phyloP scores from a whole-genome alignment of 2,888 invertebrate genomes.

The Pherbina coryleti region DNA sequence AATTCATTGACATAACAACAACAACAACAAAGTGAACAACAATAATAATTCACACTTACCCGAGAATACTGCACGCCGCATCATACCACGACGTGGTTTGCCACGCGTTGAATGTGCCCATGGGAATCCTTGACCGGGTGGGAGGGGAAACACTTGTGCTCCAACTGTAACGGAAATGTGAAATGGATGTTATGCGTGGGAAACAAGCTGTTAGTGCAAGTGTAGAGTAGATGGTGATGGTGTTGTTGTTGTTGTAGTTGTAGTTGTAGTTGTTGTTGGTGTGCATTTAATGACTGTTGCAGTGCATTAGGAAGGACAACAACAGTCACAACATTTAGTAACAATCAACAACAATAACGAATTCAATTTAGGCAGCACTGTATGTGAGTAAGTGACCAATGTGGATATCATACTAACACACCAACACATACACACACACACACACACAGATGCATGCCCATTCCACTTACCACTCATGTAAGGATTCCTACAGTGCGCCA shows the following conservation, averaged over 20 bases:
- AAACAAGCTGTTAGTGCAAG: slow-evolving; percentile 42
- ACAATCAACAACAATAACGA: slow-evolving; percentile 29
- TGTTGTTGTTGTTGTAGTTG: slow-evolving; percentile 47
- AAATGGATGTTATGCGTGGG: slow-evolving; percentile 47
- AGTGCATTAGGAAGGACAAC: slow-evolving; percentile 35
- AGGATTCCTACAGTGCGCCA: slow-evolving; percentile 87
- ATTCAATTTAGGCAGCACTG: not conserved
- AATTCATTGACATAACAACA: slow-evolving; percentile 27
- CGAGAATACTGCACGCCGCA: slow-evolving; percentile 96
- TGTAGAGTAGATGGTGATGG: slow-evolving; percentile 27
- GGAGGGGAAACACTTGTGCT: slow-evolving; percentile 75
- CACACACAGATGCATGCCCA: not conserved
- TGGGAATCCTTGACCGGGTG: slow-evolving; percentile 78
- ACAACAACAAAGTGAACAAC: slow-evolving; percentile 42
- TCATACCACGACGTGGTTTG: slow-evolving; percentile 96
- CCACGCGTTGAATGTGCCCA: slow-evolving; percentile 93
- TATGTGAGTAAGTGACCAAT: not conserved
- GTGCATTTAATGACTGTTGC: slow-evolving; percentile 52
- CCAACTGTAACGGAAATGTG: slow-evolving; percentile 67
- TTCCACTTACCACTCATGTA: slow-evolving; percentile 77
- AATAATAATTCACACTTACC: slow-evolving; percentile 58
- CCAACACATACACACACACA: slow-evolving; percentile 2
- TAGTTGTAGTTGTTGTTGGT: slow-evolving; percentile 44
- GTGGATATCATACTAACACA: not conserved
- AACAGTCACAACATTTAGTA: slow-evolving; percentile 31